These are phyloP conservation scores for Melanotaenia duboulayi DNA, from an alignment of 2,113 vertebrate genomes.

Conservation along the genomic window DNA sequence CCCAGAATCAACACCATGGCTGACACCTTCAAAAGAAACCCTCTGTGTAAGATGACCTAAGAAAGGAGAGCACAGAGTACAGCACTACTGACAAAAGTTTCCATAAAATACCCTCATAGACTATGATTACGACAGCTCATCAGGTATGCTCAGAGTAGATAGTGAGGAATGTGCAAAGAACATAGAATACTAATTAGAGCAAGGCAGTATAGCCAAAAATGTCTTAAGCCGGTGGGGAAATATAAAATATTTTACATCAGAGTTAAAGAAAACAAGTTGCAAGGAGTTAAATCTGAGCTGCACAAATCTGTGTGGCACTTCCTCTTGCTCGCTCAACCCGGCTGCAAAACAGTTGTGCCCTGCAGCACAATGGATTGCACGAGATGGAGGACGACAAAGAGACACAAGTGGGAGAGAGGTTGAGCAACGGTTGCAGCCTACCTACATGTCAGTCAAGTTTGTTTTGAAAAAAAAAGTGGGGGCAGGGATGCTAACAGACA, in stretches of 20 bases:
- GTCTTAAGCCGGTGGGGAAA: constrained; percentile 6
- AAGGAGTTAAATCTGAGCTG: constrained; percentile 23
- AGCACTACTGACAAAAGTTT: neutral
- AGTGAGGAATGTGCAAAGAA: neutral
- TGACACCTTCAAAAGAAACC: constrained; percentile 73
- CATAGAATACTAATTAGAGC: constrained; percentile 17
- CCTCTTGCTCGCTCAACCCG: constrained; percentile 9
- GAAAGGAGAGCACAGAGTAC: neutral
- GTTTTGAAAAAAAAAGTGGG: constrained; percentile 56
- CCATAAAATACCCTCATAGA: neutral
- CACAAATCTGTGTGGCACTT: constrained; percentile 11
- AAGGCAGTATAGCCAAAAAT: constrained; percentile 6
- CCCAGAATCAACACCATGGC: constrained; percentile 99
- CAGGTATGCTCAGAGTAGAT: neutral
- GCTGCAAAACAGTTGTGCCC: constrained; percentile 57
- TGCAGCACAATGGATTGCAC: constrained; percentile 41
- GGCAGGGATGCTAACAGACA: constrained; percentile 34
- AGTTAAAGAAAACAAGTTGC: neutral
- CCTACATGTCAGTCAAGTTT: constrained; percentile 69
- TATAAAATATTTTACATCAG: constrained; percentile 4
- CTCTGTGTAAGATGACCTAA: constrained; percentile 38
- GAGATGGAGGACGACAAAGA: constrained; percentile 42
- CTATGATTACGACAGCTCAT: neutral
- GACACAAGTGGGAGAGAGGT: constrained; percentile 32
- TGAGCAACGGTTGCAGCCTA: constrained; percentile 61